Evolutionary conservation across 1,140 invertebrate species (phyloP), one percentile per base, ranked within the genome.

Genomic region (Heliothis subflexa): DNA sequence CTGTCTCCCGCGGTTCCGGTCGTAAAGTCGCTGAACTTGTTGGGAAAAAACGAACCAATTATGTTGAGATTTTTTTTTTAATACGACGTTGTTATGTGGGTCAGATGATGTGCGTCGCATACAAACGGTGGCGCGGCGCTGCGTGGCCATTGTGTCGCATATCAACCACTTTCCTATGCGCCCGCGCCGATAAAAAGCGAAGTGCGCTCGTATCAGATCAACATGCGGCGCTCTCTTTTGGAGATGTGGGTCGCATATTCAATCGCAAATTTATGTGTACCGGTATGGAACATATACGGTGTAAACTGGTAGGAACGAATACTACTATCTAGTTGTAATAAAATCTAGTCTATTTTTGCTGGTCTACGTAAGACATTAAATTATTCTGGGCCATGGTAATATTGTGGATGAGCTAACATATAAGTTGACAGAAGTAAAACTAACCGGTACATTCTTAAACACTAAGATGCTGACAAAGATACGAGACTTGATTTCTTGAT

Each of bases 91-190:
- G 74, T 66, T 59, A 78, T 78, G 33, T 78, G 66, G 76, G 76
- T 78, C 76, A 71, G 11, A 54, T 77, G 61, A 68, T 77, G 59
- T 64, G 61, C 52, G 74, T 66, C 62, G 61, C 74, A 68, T 77
- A 68, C 61, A 68, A 68, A 68, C 50, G 16, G 14, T n/a, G 13
- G 75, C 50, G 33, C 33, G 74, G 28, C 61, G 40, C 45, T 14
- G 50, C 0, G 74, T 49, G 25, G 50, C 18, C 50, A 57, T 62
- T 68, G 74, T 68, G 62, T 61, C 74, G 76, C 76, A 61, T 61
- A 71, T 71, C 54, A 78, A 78, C n/a, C 64, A 71, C 76, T 70
- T 78, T 78, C 55, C 76, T 78, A 66, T 70, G 66, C 50, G 40
- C 62, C 33, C 25, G 71, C 55, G 71, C 40, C 71, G 71, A 11